Evolutionary conservation across 2,797 vertebrate species (phyloP), one percentile per base, ranked within the genome.

Genomic region (Eospalax fontanierii): DNA sequence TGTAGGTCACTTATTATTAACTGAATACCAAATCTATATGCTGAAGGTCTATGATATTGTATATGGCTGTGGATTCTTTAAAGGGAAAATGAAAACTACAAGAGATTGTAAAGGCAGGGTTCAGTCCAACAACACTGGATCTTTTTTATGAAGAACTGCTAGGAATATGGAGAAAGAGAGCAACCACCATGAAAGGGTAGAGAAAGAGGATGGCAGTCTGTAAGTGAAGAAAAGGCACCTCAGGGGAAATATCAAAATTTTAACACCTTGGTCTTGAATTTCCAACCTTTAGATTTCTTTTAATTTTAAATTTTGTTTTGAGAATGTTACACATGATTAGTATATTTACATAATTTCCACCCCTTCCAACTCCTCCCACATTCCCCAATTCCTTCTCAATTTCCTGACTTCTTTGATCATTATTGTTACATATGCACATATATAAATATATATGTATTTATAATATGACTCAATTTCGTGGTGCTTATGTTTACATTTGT

Each of bases 81-180:
- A 92, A 28, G 61, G 63, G 28, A 46, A 71, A 82, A 90, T 71
- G 70, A 95, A 88, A 40, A 71, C 88, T 88, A 68, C 92, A 88
- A 87, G 57, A 87, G 54, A 11, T 95, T 19, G 35, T 85, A 82
- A 73, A 24, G 16, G 8, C 66, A 46, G 66, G 33, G 5, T 30
- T 28, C 21, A 61, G 54, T 71, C 66, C 54, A 86, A 12, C 40
- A 79, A 50, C 40, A 66, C 15, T 87, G 24, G 28, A 75, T 3
- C 80, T 81, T 26, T 87, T 59, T 54, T 61, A 76, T 54, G 21
- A 35, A 75, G 61, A 90, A 46, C 87, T 43, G 6, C 1, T 24
- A 87, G 61, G 38, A 35, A 85, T 84, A 28, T 54, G 18, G 3
- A 22, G 6, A 16, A 46, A 57, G 28, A 90, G 61, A 84, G 28